Conservation (phyloP, 1,140 invertebrate species). For the Platyura marginata region DNA sequence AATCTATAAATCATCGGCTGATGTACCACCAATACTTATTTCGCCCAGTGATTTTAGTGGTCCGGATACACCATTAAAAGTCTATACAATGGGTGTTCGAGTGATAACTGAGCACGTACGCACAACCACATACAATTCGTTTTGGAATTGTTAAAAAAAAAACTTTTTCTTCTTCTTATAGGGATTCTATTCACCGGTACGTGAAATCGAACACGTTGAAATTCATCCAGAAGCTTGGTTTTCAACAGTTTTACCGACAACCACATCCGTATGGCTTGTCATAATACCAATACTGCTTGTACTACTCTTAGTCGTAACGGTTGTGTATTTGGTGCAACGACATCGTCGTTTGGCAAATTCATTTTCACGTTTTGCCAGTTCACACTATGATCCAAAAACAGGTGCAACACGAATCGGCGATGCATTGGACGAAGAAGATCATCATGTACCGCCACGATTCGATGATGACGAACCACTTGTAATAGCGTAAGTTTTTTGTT, state of each 20-base stretch:
- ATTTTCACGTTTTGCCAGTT: slow-evolving; percentile 66
- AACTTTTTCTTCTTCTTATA: not conserved
- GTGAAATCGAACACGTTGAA: slow-evolving; percentile 4
- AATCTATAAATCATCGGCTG: not conserved
- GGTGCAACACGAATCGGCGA: slow-evolving; percentile 68
- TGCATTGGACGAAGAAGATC: slow-evolving; percentile 67
- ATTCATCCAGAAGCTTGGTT: slow-evolving; percentile 1
- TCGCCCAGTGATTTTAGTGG: slow-evolving; percentile 2
- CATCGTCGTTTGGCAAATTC: slow-evolving; percentile 55
- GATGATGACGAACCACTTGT: slow-evolving; percentile 87
- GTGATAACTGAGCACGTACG: slow-evolving; percentile 1
- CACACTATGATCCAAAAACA: slow-evolving; percentile 69
- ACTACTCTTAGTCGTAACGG: slow-evolving; percentile 33
- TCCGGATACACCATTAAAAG: not conserved
- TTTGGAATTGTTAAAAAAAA: not conserved
- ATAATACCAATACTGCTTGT: slow-evolving; percentile 31
- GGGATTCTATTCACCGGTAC: slow-evolving; percentile 3
- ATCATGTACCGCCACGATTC: slow-evolving; percentile 61
- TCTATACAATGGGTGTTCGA: slow-evolving; percentile 5
- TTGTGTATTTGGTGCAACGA: slow-evolving; percentile 46
- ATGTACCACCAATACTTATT: slow-evolving; percentile 3
- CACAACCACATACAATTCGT: not conserved
- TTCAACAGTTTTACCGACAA: slow-evolving; percentile 18
- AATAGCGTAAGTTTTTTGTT: slow-evolving; percentile 39
- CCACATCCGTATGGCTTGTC: slow-evolving; percentile 6